Evolutionary conservation across 2,113 vertebrate genomes (phyloP), one percentile per base, ranked within the genome.

Genomic region (Hippopotamus amphibius): DNA sequence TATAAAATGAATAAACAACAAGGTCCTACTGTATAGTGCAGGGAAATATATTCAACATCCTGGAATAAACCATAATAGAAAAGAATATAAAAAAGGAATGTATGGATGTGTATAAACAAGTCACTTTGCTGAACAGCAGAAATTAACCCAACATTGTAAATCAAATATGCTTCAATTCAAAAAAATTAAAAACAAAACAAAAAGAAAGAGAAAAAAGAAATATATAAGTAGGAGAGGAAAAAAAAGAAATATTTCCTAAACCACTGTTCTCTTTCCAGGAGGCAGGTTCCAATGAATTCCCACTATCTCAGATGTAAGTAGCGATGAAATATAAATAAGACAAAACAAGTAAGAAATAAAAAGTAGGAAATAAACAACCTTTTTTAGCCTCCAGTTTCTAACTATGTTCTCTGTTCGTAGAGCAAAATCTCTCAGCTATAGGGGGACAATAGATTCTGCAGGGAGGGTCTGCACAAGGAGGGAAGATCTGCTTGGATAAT

Each of bases 301-400:
- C 24, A 77, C 28, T 11, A 21, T 72, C 15, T 71, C 46, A 90
- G 28, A 69, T 13, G 7, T 21, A 93, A 28, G 16, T 65, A 69
- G 15, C n/a, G 11, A 95, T 46, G 86, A 91, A 79, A 83, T 90
- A 81, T 53, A 89, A 85, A 63, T 68, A 37, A 74, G 59, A 87
- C 80, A 69, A 85, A 65, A 50, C 81, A 66, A 81, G 11, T 2
- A 37, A 19, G 37, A 69, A 66, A 69, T 15, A 30, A 37, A 43
- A 17, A 63, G 41, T 46, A 12, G 2, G 77, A 57, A 80, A 24
- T 57, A 80, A n/a, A 37, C 77, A 57, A 57, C 12, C 2, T 1
- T 37, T 57, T 61, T 80, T 5, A 66, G 19, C 8, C 48, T 68
- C 13, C 41, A 69, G 3, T 7, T 80, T 76, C 21, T 77, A 68